Conservation (phyloP, 1,140 invertebrate species). For the Drosophila insularis region DNA sequence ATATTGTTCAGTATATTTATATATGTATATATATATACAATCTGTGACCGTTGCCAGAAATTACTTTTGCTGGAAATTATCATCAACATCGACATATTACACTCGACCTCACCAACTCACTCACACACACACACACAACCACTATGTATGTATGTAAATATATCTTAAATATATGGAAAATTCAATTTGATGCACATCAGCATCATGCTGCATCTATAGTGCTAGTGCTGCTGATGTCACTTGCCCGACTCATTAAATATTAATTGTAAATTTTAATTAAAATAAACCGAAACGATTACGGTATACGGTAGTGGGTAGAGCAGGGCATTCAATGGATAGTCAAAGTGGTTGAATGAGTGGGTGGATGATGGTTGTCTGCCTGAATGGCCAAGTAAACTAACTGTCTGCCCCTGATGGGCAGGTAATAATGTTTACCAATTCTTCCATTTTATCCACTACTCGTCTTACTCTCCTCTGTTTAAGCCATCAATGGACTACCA, state of each 20-base stretch:
- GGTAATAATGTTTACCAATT: constrained; percentile 72
- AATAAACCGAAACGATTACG: constrained; percentile 73
- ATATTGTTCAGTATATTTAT: neutral
- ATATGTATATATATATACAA: constrained; percentile 34
- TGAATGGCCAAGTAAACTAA: constrained; percentile 8
- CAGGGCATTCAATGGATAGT: neutral
- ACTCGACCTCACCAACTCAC: constrained; percentile 17
- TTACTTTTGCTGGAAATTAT: constrained; percentile 61
- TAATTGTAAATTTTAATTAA: constrained; percentile 81
- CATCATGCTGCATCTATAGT: constrained; percentile 24
- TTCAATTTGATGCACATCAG: constrained; percentile 69
- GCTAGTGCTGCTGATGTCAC: constrained; percentile 59
- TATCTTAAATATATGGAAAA: constrained; percentile 47
- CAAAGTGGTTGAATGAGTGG: neutral
- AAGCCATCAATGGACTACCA: constrained; percentile 20
- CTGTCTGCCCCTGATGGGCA: constrained; percentile 49
- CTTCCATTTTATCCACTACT: constrained; percentile 16
- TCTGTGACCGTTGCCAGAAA: constrained; percentile 43
- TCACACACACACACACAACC: constrained; percentile 24
- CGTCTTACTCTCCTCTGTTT: neutral
- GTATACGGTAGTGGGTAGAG: constrained; percentile 8
- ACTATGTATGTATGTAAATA: neutral
- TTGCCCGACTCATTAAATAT: constrained; percentile 73
- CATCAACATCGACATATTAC: constrained; percentile 37
- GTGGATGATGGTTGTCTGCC: too few relatives aligned